Conservation (phyloP, 2,113 vertebrate genomes). For the Trogon melanurus region DNA sequence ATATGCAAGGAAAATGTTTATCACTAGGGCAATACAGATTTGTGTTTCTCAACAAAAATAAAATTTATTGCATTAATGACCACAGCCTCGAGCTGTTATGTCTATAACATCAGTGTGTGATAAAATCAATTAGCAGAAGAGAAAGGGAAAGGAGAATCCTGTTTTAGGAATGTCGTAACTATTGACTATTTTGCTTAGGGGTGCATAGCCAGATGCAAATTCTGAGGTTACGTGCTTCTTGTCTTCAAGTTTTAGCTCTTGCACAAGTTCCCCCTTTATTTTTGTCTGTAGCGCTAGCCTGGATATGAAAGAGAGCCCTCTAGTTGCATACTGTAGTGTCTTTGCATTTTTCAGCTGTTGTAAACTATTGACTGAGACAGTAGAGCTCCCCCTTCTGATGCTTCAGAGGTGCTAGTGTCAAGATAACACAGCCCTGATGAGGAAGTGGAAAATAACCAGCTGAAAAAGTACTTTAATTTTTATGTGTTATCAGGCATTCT, state of each 20-base stretch:
- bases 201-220: neutral
- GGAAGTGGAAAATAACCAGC: neutral
- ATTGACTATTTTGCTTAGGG: neutral
- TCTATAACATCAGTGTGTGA: neutral
- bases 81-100: neutral
- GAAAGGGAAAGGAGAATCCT: neutral
- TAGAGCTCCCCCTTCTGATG: neutral
- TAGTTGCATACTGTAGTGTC: neutral
- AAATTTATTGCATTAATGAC: neutral
- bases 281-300: neutral
- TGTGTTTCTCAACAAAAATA: conserved; percentile 18
- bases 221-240: neutral
- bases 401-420: neutral
- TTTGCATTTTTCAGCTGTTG: neutral
- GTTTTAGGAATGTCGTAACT: neutral
- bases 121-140: conserved; percentile 13
- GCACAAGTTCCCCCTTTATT: neutral
- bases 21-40: neutral
- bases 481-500: neutral
- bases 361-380: neutral
- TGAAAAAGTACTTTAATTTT: conserved; percentile 10
- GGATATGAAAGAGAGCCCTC: neutral
- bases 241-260: neutral
- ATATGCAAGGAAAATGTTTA: neutral
- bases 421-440: neutral